These are phyloP conservation scores for Nymphicus hollandicus DNA, from an alignment of 2,113 vertebrate genomes.

Conservation along the genomic window DNA sequence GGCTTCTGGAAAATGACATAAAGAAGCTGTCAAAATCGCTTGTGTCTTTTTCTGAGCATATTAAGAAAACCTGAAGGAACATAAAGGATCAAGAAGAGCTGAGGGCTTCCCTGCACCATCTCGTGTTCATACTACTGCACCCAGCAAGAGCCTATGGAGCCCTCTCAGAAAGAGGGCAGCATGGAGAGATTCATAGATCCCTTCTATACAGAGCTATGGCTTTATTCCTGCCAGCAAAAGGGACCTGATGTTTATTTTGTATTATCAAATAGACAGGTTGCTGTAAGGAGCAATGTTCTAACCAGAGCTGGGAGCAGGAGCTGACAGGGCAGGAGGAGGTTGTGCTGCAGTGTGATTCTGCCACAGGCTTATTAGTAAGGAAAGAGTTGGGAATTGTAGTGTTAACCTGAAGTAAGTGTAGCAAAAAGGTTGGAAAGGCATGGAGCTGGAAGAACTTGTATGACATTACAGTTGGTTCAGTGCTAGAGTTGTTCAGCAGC, in stretches of 20 bases:
- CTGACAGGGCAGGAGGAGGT: too few relatives aligned
- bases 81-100: not conserved
- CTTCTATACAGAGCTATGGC: too few relatives aligned
- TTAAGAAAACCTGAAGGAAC: not conserved
- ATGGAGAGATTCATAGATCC: not conserved
- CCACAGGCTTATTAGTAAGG: not conserved
- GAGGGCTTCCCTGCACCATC: not conserved
- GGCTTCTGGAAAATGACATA: slow-evolving; percentile 1
- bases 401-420: not conserved
- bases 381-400: not conserved
- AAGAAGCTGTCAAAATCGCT: not conserved
- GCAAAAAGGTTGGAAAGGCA: not conserved
- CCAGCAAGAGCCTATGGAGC: not conserved
- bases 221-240: too few relatives aligned
- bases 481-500: not conserved
- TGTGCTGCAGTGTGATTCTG: not conserved
- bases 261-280: not conserved
- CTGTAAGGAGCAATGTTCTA: not conserved
- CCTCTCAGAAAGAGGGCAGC: not conserved
- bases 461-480: too few relatives aligned
- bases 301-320: too few relatives aligned
- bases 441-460: not conserved
- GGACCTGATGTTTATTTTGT: not conserved
- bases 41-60: not conserved
- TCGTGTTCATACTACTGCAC: not conserved